Conservation (phyloP, 2,888 invertebrate species). For the Apodemia hepburni region DNA sequence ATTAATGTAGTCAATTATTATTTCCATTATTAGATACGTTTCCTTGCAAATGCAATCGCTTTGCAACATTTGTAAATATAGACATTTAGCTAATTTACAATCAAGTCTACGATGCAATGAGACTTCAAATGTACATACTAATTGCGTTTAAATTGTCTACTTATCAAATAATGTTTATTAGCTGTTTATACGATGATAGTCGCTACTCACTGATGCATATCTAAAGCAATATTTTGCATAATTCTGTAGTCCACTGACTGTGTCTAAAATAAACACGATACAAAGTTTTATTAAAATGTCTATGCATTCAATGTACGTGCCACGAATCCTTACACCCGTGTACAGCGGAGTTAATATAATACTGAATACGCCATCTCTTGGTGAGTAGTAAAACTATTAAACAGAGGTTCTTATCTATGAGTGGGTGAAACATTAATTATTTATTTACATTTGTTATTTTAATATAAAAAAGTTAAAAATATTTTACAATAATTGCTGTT, state of each 20-base stretch:
- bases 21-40: not conserved
- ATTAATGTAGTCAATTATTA: not conserved
- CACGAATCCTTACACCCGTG: constrained; percentile 29
- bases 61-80: constrained; percentile 12
- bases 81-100: constrained; percentile 8
- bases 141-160: constrained; percentile 10
- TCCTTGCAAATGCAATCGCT: not conserved
- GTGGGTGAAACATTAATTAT: not conserved
- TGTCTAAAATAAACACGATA: constrained; percentile 56
- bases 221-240: constrained; percentile 15
- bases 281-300: constrained; percentile 60
- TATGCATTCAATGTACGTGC: constrained; percentile 47
- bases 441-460: not conserved
- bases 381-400: constrained; percentile 55
- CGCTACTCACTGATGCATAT: constrained; percentile 2
- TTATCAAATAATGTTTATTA: constrained; percentile 14
- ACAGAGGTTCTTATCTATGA: constrained; percentile 41
- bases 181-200: not conserved
- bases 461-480: not conserved
- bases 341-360: not conserved
- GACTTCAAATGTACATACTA: constrained; percentile 8
- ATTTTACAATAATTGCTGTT: too few species aligned
- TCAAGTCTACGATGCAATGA: not conserved
- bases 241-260: constrained; percentile 42
- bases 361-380: constrained; percentile 57